Base-by-base conservation (phyloP, 2,797 vertebrate species). In the Cygnus olor region DNA sequence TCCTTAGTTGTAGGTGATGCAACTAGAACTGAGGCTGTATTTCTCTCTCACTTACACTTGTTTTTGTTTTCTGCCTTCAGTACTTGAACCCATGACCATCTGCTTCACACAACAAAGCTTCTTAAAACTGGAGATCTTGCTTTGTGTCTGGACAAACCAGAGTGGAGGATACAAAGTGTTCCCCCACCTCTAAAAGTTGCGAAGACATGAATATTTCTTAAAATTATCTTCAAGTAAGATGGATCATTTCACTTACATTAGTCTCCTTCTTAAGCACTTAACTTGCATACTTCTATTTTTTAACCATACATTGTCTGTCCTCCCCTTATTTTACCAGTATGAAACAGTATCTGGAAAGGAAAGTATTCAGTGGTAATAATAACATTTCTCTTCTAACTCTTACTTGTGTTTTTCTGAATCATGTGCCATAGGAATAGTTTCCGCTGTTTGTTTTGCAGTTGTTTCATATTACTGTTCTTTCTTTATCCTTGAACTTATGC, bases 241-340 rank as follows among this genome's bases (percentile, higher is more conserved):
- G 88, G 88, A 84, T 94, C 38, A 28, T 88, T 56, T 88, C 20
- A n/a, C 88, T 96, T 72, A 28, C 11, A 36, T 57, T 64, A 58
- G 58, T 73, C n/a, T 89, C 81, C 86, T 94, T 53, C 11, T 95
- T 88, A 83, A 93, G 53, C 70, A 74, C 72, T 77, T 71, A 8
- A 20, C 72, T 42, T 54, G 17, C 2, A 2, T 47, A 12, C 2
- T 18, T 79, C 34, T 47, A 60, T 80, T 0, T 74, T 74, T 3
- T 51, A 54, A 20, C 61, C 58, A 88, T 32, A 44, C 27, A 5
- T 4, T 24, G 22, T 30, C 53, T 72, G 21, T 34, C 45, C 42
- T 82, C 24, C 61, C 38, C 5, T 1, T 38, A 0, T 30, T 86
- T 57, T 58, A 51, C 14, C 38, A 11, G 18, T 10, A 36, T 36